phyloP scores from a whole-genome alignment of 1,140 invertebrate species.

The Harpegnathos saltator region DNA sequence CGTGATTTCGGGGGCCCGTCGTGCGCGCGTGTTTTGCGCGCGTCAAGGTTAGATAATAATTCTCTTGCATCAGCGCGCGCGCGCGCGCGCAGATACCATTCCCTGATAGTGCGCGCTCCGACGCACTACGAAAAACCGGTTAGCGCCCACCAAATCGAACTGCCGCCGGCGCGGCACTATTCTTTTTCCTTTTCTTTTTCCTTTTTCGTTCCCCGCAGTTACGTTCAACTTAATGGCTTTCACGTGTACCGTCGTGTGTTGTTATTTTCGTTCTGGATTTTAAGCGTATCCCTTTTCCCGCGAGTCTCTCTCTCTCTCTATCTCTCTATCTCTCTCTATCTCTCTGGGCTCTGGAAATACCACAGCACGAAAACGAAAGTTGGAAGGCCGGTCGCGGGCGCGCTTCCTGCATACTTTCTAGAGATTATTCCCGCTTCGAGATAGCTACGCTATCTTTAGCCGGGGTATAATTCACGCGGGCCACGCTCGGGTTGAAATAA shows the following conservation, averaged over 20 bases:
- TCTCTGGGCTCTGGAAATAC: slow-evolving; percentile 17
- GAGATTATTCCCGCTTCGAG: not conserved
- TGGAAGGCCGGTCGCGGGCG: not conserved
- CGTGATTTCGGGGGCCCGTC: slow-evolving; percentile 24
- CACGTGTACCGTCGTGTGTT: slow-evolving; percentile 30
- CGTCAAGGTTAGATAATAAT: slow-evolving; percentile 67
- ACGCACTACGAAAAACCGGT: slow-evolving; percentile 62
- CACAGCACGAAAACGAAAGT: slow-evolving; percentile 46
- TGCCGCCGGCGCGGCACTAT: slow-evolving; percentile 37
- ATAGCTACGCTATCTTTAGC: no score
- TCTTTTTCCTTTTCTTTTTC: not conserved
- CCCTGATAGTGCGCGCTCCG: slow-evolving; percentile 29
- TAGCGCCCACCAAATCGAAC: slow-evolving; percentile 63
- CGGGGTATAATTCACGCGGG: no score
- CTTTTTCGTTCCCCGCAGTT: slow-evolving; percentile 11
- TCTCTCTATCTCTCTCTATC: no score
- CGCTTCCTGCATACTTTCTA: slow-evolving; percentile 13
- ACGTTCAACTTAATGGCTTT: slow-evolving; percentile 55
- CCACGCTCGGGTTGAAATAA: no score
- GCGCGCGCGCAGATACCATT: not conserved
- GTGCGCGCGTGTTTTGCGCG: not conserved
- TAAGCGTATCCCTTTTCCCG: slow-evolving; percentile 10
- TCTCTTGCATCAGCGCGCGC: slow-evolving; percentile 39
- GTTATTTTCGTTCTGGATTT: slow-evolving; percentile 50
- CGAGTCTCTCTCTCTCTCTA: not conserved